Evolutionary conservation across 1,140 invertebrate genomes (phyloP).

Genomic region (Anastrepha ludens): DNA sequence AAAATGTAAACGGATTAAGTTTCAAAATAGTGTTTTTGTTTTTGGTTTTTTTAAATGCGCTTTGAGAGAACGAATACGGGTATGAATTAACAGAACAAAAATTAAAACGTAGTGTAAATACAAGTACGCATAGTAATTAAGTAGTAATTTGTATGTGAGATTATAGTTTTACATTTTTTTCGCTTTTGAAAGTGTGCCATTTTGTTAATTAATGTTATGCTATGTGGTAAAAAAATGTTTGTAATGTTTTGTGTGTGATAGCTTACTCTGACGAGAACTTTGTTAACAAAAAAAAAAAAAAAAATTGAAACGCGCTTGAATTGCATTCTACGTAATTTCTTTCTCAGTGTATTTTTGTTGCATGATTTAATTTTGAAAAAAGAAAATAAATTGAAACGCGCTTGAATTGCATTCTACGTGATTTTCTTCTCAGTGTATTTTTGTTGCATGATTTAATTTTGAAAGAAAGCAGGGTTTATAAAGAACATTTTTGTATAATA

Average conservation of each 20-base stretch:
- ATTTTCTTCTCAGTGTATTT: slow-evolving; percentile 25
- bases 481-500: no score
- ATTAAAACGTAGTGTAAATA: background rate
- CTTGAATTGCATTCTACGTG: background rate
- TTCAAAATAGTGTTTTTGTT: background rate
- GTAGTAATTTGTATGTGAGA: slow-evolving; percentile 24
- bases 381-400: background rate
- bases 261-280: slow-evolving; percentile 19
- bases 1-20: background rate
- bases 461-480: background rate
- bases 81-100: background rate
- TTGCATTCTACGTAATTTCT: background rate
- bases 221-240: background rate
- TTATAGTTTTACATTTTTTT: background rate
- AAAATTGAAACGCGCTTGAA: background rate
- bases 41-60: background rate
- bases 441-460: slow-evolving; percentile 37
- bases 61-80: background rate
- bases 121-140: slow-evolving; percentile 8
- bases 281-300: background rate
- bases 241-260: slow-evolving; percentile 2
- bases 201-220: background rate
- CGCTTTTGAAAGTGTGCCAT: background rate
- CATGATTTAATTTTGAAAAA: slow-evolving; percentile 20
- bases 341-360: slow-evolving; percentile 37